These are phyloP conservation scores for Monomorium pharaonis DNA, from an alignment of 1,140 invertebrate species.

Conservation along the genomic window DNA sequence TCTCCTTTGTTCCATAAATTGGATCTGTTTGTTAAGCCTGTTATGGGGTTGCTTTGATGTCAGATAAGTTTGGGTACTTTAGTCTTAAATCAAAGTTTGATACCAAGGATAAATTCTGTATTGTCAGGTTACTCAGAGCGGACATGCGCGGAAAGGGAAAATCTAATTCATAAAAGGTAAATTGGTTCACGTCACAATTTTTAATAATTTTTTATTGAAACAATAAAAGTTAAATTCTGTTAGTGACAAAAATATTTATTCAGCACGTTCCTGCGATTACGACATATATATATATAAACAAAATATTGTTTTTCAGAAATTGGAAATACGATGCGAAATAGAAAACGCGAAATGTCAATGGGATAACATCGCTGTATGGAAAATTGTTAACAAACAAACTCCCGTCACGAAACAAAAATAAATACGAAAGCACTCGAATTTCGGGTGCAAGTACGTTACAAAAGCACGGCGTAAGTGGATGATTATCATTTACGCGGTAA, in stretches of 20 bases:
- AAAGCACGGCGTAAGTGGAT: background rate
- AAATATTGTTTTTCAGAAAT: slow-evolving; percentile 20
- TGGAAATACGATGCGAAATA: slow-evolving; percentile 10
- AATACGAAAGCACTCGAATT: background rate
- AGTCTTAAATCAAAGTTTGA: slow-evolving; percentile 18
- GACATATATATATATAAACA: background rate
- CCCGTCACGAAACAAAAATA: slow-evolving; percentile 13
- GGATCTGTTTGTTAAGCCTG: slow-evolving; percentile 32
- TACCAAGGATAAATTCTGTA: background rate
- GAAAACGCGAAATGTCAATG: background rate
- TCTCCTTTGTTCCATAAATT: slow-evolving; percentile 21
- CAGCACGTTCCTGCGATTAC: background rate
- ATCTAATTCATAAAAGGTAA: background rate
- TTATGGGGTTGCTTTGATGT: slow-evolving; percentile 25
- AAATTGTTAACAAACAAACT: slow-evolving; percentile 34
- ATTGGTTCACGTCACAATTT: background rate
- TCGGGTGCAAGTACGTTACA: background rate
- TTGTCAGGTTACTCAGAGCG: background rate
- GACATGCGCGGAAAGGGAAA: background rate
- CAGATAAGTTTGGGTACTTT: background rate
- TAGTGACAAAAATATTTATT: background rate
- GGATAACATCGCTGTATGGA: background rate
- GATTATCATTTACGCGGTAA: too few species aligned
- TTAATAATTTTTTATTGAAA: background rate
- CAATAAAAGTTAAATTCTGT: background rate